A percentile compares a stretch with the other conserved stretches of the same genome.
Conservation (phyloP, 2,797 vertebrate genomes). For the Lepilemur ruficaudatus region DNA sequence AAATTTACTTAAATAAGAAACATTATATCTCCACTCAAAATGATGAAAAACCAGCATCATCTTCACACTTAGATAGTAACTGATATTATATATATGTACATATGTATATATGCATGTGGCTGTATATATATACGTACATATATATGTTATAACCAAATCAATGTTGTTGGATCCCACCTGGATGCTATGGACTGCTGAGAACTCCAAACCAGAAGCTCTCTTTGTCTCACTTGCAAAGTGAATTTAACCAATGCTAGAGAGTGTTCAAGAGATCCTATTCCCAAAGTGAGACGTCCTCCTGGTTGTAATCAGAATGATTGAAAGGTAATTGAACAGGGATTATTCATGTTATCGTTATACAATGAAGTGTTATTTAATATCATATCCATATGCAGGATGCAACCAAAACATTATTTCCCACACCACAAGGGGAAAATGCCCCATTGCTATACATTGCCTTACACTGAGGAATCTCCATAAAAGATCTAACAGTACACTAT, state of each 20-base stretch:
- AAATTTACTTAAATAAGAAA: conserved; percentile 26
- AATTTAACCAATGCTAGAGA: not conserved
- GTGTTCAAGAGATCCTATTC: not conserved
- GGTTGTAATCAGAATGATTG: not conserved
- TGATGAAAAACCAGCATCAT: not conserved
- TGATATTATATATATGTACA: not conserved
- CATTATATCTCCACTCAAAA: not conserved
- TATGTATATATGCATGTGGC: too few species aligned
- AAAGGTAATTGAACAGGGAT: not conserved
- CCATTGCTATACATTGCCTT: not conserved
- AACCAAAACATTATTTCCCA: not conserved
- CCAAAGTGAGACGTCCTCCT: not conserved
- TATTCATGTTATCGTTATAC: not conserved
- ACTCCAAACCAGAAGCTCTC: not conserved
- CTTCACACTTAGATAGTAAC: not conserved
- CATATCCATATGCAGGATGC: fast-evolving
- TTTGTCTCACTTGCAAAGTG: not conserved
- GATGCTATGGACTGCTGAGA: not conserved
- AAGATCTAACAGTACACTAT: not conserved
- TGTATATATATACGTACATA: too few species aligned
- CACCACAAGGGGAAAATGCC: fast-evolving
- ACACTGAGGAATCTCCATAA: too few species aligned
- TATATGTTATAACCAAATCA: not conserved
- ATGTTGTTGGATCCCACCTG: not conserved
- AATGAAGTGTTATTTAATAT: not conserved